phyloP scores from a whole-genome alignment of 2,113 vertebrate genomes.

The Oophaga pumilio region DNA sequence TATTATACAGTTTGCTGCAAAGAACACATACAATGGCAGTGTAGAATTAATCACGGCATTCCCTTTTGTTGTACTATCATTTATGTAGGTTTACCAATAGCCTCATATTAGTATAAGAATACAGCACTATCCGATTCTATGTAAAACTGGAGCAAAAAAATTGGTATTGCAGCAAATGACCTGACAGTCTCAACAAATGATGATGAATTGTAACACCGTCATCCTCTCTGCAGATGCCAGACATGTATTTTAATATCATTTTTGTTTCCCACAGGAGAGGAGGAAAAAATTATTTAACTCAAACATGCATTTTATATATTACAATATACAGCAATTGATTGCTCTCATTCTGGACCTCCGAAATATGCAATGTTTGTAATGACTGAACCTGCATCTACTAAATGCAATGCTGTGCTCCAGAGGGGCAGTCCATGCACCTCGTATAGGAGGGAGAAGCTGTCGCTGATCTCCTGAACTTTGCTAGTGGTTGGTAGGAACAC shows the following conservation, averaged over 20 bases:
- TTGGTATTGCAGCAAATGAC: slow-evolving; percentile 13
- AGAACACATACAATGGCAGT: background rate
- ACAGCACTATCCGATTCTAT: background rate
- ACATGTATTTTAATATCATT: slow-evolving; percentile 1
- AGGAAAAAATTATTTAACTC: background rate
- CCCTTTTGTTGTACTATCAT: background rate
- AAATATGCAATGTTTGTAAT: background rate
- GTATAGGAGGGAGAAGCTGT: no score
- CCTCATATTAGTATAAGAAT: background rate
- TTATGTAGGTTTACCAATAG: background rate
- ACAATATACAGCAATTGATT: background rate
- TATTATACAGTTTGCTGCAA: background rate
- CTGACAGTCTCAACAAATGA: slow-evolving; percentile 42
- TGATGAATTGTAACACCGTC: slow-evolving; percentile 24
- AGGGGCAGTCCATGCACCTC: background rate
- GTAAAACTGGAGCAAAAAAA: slow-evolving; percentile 12
- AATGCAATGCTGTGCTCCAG: background rate
- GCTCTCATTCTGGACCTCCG: background rate
- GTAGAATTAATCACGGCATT: background rate
- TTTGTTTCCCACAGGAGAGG: background rate
- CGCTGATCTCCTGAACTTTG: no score
- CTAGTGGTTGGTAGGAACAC: no score
- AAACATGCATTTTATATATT: slow-evolving; percentile 4
- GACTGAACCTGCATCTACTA: background rate
- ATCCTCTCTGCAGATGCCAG: background rate